Conservation (phyloP, 2,797 vertebrate genomes). For the Pelochelys cantorii region DNA sequence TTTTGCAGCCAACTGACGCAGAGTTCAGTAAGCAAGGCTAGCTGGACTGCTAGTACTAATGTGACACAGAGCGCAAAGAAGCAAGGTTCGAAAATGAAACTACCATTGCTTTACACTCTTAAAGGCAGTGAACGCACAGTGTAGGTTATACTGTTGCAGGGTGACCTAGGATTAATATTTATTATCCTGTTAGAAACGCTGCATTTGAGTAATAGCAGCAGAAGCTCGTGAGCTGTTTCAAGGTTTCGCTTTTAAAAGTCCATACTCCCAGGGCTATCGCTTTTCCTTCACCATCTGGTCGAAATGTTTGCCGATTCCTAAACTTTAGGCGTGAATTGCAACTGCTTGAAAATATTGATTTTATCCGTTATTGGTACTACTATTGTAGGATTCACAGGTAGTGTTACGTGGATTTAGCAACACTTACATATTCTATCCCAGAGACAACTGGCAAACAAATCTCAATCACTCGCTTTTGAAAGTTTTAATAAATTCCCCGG, state of each 20-base stretch:
- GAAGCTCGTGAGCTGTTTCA: background rate
- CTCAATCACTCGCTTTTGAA: rapidly evolving
- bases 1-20: background rate
- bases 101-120: background rate
- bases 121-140: background rate
- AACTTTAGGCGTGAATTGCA: background rate
- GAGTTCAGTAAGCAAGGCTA: background rate
- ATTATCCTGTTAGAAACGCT: background rate
- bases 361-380: background rate
- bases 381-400: background rate
- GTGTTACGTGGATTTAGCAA: background rate
- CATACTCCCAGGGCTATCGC: background rate
- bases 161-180: background rate
- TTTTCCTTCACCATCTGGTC: background rate
- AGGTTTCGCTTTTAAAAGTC: background rate
- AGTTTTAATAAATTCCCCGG: rapidly evolving
- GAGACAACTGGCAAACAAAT: background rate
- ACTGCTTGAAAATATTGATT: background rate
- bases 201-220: background rate
- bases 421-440: background rate
- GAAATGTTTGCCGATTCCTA: background rate
- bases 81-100: background rate
- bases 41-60: background rate
- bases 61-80: background rate
- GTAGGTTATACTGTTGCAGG: background rate